These are phyloP conservation scores for Pampusana beccarii DNA, from an alignment of 2,113 vertebrate genomes.

Conservation along the genomic window DNA sequence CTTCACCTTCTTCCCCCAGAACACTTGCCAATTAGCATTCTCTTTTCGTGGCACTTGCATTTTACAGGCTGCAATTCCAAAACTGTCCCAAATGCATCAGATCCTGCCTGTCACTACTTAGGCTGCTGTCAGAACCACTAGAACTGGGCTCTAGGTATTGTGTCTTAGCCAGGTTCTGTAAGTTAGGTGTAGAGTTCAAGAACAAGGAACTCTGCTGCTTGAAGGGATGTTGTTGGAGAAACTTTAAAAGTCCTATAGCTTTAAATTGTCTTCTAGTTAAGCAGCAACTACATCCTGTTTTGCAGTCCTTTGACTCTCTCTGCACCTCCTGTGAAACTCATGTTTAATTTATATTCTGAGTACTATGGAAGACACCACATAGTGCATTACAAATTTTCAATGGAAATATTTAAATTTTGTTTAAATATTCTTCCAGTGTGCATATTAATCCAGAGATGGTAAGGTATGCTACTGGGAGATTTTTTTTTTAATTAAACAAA, in stretches of 20 bases:
- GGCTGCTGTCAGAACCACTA: neutral
- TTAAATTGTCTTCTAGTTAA: neutral
- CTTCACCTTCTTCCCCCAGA: neutral
- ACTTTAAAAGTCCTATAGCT: neutral
- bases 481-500: neutral
- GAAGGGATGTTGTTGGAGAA: neutral
- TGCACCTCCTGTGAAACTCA: neutral
- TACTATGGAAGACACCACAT: neutral
- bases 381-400: neutral
- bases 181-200: neutral
- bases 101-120: neutral
- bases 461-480: neutral
- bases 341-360: neutral
- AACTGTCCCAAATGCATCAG: neutral
- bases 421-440: neutral
- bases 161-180: neutral
- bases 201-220: neutral
- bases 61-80: neutral
- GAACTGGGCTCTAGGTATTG: neutral
- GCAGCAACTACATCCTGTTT: neutral
- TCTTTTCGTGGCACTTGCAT: neutral
- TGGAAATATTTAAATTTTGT: neutral
- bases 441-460: neutral
- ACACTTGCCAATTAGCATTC: neutral
- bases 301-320: neutral